These are phyloP conservation scores for Botia almorhae DNA, from an alignment of 2,797 vertebrate genomes.

Conservation along the genomic window DNA sequence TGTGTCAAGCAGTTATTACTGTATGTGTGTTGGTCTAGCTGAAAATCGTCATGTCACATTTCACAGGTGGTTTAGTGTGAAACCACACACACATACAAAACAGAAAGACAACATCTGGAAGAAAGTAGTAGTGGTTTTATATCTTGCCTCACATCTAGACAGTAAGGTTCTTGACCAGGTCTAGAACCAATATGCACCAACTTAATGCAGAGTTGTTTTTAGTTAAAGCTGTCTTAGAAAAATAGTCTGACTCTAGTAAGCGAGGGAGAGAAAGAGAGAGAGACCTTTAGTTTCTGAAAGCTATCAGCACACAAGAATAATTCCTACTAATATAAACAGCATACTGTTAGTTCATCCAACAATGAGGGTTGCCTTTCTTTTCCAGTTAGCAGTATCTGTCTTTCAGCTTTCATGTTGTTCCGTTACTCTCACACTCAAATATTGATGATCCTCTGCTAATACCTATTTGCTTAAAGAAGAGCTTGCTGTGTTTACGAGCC, in stretches of 20 bases:
- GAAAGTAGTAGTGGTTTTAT: not conserved
- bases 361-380: not conserved
- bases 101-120: not conserved
- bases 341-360: not conserved
- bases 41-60: constrained; percentile 6
- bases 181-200: no score
- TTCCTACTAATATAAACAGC: no score
- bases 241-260: no score
- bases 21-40: not conserved
- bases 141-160: not conserved
- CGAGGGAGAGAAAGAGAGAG: no score
- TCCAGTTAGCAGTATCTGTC: not conserved
- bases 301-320: no score
- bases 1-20: not conserved
- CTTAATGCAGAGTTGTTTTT: no score
- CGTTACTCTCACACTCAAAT: not conserved
- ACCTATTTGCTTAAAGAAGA: not conserved
- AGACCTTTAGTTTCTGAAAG: no score
- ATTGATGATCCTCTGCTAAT: constrained; percentile 1
- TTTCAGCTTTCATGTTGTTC: not conserved
- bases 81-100: constrained; percentile 18
- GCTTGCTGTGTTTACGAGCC: not conserved
- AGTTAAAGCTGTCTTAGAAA: no score
- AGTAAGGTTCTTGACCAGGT: no score
- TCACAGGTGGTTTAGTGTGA: constrained; percentile 27